Conservation (phyloP, 2,797 vertebrate genomes). For the Anabas testudineus region DNA sequence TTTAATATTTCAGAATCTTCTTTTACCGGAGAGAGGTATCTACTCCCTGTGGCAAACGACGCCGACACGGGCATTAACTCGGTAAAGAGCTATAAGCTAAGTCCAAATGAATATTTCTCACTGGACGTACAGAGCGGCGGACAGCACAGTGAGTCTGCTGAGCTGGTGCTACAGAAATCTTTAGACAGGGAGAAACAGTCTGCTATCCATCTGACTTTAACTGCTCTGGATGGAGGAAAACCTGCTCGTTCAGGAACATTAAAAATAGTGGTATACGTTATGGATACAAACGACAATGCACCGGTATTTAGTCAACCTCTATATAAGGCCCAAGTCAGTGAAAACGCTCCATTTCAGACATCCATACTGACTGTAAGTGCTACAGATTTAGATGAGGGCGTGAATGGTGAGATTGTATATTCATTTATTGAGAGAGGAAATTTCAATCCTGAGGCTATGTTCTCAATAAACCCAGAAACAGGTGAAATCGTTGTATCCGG, state of each 20-base stretch:
- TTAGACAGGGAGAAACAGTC: constrained; percentile 84
- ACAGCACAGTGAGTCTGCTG: constrained; percentile 77
- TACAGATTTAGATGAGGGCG: constrained; percentile 75
- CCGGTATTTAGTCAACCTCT: constrained; percentile 73
- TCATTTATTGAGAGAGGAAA: constrained; percentile 75
- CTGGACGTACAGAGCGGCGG: constrained; percentile 73
- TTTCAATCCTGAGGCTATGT: constrained; percentile 56
- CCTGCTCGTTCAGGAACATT: constrained; percentile 80
- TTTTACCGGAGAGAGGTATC: constrained; percentile 76
- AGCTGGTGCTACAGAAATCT: constrained; percentile 80
- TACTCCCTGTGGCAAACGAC: constrained; percentile 83
- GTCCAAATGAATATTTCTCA: constrained; percentile 80
- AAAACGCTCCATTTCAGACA: constrained; percentile 73
- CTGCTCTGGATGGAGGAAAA: constrained; percentile 84
- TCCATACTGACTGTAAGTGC: constrained; percentile 73
- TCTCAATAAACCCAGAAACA: constrained; percentile 77
- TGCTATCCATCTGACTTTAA: constrained; percentile 75
- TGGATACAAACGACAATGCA: constrained; percentile 87
- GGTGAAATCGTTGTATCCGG: constrained; percentile 81
- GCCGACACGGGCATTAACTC: constrained; percentile 83
- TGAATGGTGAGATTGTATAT: constrained; percentile 79
- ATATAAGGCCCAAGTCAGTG: constrained; percentile 78
- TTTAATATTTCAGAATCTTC: constrained; percentile 82
- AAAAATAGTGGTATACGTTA: constrained; percentile 76
- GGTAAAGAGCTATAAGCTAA: constrained; percentile 84